Evolutionary conservation across 1,140 invertebrate species (phyloP).

Genomic region (Drosophila saltans): DNA sequence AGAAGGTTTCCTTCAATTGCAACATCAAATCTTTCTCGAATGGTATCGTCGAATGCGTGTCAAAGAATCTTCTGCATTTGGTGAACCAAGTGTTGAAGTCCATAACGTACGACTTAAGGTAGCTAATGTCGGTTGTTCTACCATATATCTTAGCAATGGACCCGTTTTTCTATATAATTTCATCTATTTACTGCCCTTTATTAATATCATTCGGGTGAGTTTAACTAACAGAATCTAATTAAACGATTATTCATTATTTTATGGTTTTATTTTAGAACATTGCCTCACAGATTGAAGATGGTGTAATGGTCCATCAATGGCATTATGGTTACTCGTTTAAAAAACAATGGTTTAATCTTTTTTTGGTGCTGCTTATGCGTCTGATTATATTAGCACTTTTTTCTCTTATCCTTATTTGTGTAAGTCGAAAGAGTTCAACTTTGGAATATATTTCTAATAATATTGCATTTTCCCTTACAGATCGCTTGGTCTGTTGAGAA

Average conservation of each 20-base stretch:
- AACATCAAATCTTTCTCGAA: constrained; percentile 57
- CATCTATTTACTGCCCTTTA: constrained; percentile 58
- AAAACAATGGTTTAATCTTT: constrained; percentile 48
- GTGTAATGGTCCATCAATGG: constrained; percentile 72
- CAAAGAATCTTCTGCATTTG: neutral
- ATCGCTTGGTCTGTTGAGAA: constrained; percentile 24
- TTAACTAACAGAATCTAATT: neutral
- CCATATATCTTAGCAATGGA: constrained; percentile 28
- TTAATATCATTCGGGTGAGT: constrained; percentile 66
- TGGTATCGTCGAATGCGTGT: constrained; percentile 41
- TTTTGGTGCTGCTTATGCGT: constrained; percentile 52
- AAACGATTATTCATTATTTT: neutral
- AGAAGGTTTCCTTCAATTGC: constrained; percentile 65
- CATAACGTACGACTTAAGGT: constrained; percentile 36
- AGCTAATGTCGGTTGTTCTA: constrained; percentile 42
- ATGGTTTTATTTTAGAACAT: constrained; percentile 44
- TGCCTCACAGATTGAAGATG: constrained; percentile 55
- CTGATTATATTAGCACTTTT: constrained; percentile 39
- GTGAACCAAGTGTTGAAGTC: constrained; percentile 41
- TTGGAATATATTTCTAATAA: neutral
- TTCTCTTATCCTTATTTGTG: constrained; percentile 23
- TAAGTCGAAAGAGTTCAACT: constrained; percentile 31
- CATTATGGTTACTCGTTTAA: constrained; percentile 60
- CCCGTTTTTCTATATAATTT: constrained; percentile 66
- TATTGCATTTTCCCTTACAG: constrained; percentile 23